Evolutionary conservation across 30 jellyfish, hydroid and myxozoan genomes (phyloP), one percentile per base, ranked within the genome.

Genomic region (Catostylus mosaicus): DNA sequence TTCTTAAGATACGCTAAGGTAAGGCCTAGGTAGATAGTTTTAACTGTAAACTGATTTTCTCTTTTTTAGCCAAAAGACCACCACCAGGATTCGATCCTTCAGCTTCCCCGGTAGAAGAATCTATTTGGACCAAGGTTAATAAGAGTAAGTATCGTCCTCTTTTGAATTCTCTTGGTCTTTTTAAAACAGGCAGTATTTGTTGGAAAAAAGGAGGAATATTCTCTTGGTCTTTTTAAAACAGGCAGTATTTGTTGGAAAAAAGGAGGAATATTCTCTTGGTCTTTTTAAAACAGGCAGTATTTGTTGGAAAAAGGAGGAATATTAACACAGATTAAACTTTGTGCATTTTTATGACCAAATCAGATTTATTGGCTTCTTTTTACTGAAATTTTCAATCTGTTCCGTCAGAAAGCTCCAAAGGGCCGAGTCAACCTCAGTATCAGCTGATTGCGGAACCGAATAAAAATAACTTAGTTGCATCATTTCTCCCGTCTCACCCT

Each of bases 31-130:
- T n/a, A n/a, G n/a, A n/a, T n/a, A n/a, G n/a, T n/a, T n/a, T n/a
- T 40, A 40, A 40, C 54, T 14, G 54, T 40, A 5, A 5, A 40
- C 54, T 40, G 54, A 40, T 24, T 0, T 68, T 30, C 3, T 50
- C 45, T 26, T 20, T 46, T 29, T 1, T 26, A 71, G 85, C 72
- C 16, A 77, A 75, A 24, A 67, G 92, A 60, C 96, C 96, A 24
- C 96, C 96, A 0, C 96, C 96, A 24, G 96, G 96, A 1, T 79
- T 88, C 62, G 92, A 60, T 19, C 47, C 83, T 1, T 20, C 88
- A 56, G 24, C 79, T 35, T 47, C 84, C 0, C 89, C 84, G 46
- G 35, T 43, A 38, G 96, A 91, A 8, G 90, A 86, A n/a, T 84
- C 96, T 0, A 59, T 91, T 71, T 91, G 98, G 98, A 67, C 98